phyloP scores from a whole-genome alignment of 2,797 vertebrate species.

The Sebastiscus albofasciatus region DNA sequence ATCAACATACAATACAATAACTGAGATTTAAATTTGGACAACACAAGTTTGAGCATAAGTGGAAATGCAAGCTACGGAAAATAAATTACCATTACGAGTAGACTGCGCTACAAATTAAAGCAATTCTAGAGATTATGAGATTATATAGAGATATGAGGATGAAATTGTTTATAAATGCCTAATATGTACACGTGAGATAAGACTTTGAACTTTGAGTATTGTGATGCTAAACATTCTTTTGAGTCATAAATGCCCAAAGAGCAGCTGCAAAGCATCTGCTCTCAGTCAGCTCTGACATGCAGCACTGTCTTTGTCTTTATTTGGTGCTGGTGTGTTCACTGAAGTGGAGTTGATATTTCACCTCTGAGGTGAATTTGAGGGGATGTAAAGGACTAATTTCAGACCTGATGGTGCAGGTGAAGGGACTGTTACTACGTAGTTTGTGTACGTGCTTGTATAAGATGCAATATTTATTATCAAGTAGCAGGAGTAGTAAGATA shows the following conservation, averaged over 20 bases:
- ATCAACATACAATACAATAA: background rate
- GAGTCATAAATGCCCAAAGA: background rate
- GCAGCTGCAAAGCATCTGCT: slow-evolving; percentile 32
- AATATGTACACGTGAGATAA: background rate
- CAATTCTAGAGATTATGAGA: background rate
- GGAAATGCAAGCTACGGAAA: background rate
- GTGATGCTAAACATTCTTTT: slow-evolving; percentile 1
- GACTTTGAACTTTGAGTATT: background rate
- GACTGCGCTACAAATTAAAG: background rate
- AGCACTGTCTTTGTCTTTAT: slow-evolving; percentile 49
- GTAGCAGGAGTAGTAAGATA: background rate
- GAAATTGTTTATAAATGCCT: background rate
- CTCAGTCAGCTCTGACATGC: slow-evolving; percentile 5
- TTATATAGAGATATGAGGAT: background rate
- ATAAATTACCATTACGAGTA: background rate
- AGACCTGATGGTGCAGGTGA: background rate
- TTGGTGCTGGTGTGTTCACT: slow-evolving; percentile 48
- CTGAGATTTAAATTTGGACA: background rate
- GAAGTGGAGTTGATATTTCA: slow-evolving; percentile 23
- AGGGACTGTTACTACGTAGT: background rate
- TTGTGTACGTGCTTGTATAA: background rate
- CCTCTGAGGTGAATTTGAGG: background rate
- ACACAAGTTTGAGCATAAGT: background rate
- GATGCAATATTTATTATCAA: background rate
- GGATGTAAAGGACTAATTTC: background rate